These are phyloP conservation scores for Brachyhypopomus occidentalis DNA, from an alignment of 2,113 vertebrate species.

Conservation along the genomic window DNA sequence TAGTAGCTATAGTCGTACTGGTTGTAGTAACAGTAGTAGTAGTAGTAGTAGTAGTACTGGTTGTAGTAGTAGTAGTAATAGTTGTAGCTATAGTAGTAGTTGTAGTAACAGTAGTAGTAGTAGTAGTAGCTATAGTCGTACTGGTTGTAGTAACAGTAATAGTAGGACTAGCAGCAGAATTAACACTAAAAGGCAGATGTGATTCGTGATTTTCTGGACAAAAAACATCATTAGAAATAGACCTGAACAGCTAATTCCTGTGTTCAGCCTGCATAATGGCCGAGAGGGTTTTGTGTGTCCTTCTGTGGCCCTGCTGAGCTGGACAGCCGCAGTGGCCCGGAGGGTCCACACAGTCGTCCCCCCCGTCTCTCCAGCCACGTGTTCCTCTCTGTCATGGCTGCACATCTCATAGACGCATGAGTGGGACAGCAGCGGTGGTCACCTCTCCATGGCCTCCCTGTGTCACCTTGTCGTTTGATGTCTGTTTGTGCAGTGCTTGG, in stretches of 20 bases:
- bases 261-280: not conserved
- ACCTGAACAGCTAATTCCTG: not conserved
- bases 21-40: not conserved
- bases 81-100: not conserved
- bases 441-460: conserved; percentile 53
- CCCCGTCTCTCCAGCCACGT: conserved; percentile 46
- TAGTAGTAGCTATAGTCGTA: not conserved
- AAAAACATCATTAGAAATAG: not conserved
- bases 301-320: not conserved
- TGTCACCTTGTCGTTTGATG: conserved; percentile 57
- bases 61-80: not conserved
- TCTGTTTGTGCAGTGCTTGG: conserved; percentile 54
- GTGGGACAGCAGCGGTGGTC: conserved; percentile 48
- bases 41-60: not conserved
- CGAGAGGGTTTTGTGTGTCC: not conserved
- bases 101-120: not conserved
- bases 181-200: not conserved
- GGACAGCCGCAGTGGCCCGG: conserved; percentile 35
- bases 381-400: conserved; percentile 50
- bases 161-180: not conserved
- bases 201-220: not conserved
- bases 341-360: conserved; percentile 23
- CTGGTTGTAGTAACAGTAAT: not conserved
- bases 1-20: not conserved
- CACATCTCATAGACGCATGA: conserved; percentile 56